Conservation (phyloP, 2,113 vertebrate genomes). For the Lamprotornis superbus region DNA sequence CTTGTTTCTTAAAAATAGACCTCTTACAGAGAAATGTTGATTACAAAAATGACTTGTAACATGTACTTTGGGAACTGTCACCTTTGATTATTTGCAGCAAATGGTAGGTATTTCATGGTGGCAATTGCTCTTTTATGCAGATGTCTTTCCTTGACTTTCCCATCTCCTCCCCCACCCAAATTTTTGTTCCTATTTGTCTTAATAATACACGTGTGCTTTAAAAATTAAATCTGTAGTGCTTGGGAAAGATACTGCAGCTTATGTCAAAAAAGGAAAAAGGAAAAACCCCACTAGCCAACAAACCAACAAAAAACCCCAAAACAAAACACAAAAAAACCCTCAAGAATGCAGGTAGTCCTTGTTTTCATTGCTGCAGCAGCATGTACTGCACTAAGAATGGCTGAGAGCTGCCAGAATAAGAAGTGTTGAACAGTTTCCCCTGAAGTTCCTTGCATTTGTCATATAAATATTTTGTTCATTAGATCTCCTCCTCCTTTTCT, state of each 20-base stretch:
- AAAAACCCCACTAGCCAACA: not conserved
- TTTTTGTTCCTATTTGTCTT: not conserved
- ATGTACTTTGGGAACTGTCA: not conserved
- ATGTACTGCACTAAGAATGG: not conserved
- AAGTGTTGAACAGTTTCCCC: not conserved
- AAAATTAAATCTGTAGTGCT: not conserved
- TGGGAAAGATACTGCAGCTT: not conserved
- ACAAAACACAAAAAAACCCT: rapidly evolving
- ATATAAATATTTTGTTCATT: not conserved
- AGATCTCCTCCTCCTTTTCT: not conserved
- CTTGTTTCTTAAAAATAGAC: conserved; percentile 13
- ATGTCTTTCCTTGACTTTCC: not conserved
- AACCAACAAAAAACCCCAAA: not conserved
- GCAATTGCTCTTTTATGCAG: not conserved
- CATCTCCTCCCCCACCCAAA: not conserved
- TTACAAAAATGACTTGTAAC: not conserved
- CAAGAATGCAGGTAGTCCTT: not conserved
- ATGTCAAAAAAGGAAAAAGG: not conserved
- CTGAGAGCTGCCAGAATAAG: not conserved
- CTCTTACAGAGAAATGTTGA: not conserved
- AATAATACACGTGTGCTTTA: not conserved
- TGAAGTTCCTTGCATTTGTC: not conserved
- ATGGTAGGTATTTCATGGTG: not conserved
- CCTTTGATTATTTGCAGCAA: not conserved
- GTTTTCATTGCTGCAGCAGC: not conserved